Evolutionary conservation across 2,113 vertebrate species (phyloP), one percentile per base, ranked within the genome.

Genomic region (Promerops cafer): DNA sequence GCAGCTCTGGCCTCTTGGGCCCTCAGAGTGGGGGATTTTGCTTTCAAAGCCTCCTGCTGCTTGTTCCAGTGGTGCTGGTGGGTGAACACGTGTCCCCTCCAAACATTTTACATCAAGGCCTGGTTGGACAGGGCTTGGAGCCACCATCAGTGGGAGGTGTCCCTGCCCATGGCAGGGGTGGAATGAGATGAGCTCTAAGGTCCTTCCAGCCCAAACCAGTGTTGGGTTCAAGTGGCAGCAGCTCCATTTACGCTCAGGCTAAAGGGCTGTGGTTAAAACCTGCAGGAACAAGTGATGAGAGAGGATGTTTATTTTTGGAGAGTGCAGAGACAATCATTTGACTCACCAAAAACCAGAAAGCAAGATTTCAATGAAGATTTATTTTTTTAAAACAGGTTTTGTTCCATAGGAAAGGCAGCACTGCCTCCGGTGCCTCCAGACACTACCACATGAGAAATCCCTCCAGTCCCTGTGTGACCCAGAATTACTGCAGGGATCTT

Each of bases 21-120:
- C 45, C 35, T 35, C 8, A 6, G 28, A 5, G 2, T 5, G 33
- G 27, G 10, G 16, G 23, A 6, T 35, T 83, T 42, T 8, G 11
- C n/a, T 2, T 37, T 35, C 15, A 10, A 35, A 40, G 54, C 3
- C 19, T 27, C 11, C 10, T 7, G 31, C 2, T 13, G 50, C 31
- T 16, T 49, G 4, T 28, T 54, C 33, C 17, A 9, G 24, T 12
- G 13, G 1, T 8, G 37, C 5, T 52, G 59, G 26, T 19, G 83
- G 40, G 6, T 6, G 37, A 33, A 10, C 3, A 1, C 0, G 18
- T 8, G 35, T 4, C 4, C 70, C 13, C 60, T 12, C 7, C 2
- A 54, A 49, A 28, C 9, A 3, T 60, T 87, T 28, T 24, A 11
- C 65, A 21, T 13, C 68, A 19, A 54, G 50, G 49, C 45, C 42